A percentile compares a stretch with the other conserved stretches of the same genome.
phyloP scores from a whole-genome alignment of 2,888 invertebrate species.

The Mystacides longicornis region DNA sequence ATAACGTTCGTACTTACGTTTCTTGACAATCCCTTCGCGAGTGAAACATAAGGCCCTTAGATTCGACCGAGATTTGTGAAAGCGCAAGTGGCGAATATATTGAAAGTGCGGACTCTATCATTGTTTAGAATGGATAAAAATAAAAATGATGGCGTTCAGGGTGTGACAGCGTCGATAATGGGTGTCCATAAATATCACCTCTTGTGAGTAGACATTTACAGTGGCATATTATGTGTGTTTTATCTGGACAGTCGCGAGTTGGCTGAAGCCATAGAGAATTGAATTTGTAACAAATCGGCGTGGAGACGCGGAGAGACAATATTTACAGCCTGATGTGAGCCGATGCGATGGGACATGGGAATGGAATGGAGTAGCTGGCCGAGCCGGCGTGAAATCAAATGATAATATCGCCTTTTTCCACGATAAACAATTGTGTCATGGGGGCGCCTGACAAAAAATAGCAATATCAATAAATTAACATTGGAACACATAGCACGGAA shows the following conservation, averaged over 20 bases:
- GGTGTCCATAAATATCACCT: conserved; percentile 20
- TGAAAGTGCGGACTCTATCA: no score
- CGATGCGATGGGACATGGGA: conserved; percentile 1
- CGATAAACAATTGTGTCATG: not conserved
- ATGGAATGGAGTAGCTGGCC: conserved; percentile 7
- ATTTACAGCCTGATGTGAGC: conserved; percentile 17
- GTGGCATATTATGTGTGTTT: conserved; percentile 18
- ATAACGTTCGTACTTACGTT: no score
- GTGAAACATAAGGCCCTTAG: no score
- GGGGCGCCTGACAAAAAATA: not conserved
- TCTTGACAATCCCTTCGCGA: no score
- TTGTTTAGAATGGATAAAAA: not conserved
- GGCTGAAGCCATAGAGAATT: conserved; percentile 14
- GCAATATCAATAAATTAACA: not conserved
- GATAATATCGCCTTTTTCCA: not conserved
- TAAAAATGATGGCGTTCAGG: no score
- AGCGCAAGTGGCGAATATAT: no score
- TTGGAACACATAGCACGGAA: no score
- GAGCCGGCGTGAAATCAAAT: conserved; percentile 9
- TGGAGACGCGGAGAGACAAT: conserved; percentile 15
- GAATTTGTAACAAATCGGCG: conserved; percentile 22
- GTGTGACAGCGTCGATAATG: conserved; percentile 16
- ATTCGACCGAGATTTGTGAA: no score
- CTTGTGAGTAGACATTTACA: no score
- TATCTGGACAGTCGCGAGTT: conserved; percentile 13